Conservation (phyloP, 2,888 invertebrate genomes). For the Pollenia griseotomentosa region DNA sequence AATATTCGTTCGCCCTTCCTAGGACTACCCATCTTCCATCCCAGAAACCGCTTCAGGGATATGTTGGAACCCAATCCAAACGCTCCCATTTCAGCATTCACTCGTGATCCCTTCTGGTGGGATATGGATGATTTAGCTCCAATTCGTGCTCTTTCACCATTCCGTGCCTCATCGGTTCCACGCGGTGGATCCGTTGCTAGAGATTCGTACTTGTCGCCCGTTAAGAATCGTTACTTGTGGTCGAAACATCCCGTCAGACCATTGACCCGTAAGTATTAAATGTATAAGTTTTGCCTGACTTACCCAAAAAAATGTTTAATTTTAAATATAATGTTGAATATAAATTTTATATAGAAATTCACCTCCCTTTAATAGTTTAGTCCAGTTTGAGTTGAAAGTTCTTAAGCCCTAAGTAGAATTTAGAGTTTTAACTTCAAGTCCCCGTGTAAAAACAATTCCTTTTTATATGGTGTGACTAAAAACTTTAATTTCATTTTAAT, state of each 20-base stretch:
- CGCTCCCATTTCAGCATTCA: constrained; percentile 91
- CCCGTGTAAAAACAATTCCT: constrained; percentile 42
- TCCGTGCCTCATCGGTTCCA: constrained; percentile 74
- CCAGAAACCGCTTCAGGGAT: constrained; percentile 86
- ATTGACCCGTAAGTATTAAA: constrained; percentile 89
- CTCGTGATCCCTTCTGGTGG: constrained; percentile 96
- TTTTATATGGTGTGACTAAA: constrained; percentile 33
- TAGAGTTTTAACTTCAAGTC: background rate
- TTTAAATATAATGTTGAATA: background rate
- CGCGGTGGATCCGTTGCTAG: constrained; percentile 86
- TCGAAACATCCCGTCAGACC: constrained; percentile 95
- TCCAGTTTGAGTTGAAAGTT: background rate
- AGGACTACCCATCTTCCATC: constrained; percentile 86
- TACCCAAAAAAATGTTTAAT: no score
- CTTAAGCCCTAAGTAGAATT: background rate
- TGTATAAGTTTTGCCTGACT: constrained; percentile 3
- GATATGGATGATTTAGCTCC: constrained; percentile 92
- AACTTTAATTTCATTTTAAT: background rate
- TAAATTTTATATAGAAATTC: background rate
- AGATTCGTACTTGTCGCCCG: constrained; percentile 95
- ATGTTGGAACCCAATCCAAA: constrained; percentile 92
- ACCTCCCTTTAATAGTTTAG: background rate
- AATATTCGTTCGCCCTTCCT: constrained; percentile 60
- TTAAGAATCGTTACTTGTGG: constrained; percentile 96
- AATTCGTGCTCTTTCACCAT: constrained; percentile 85